Base-by-base conservation (phyloP, 2,113 vertebrate genomes). In the Seriola aureovittata region DNA sequence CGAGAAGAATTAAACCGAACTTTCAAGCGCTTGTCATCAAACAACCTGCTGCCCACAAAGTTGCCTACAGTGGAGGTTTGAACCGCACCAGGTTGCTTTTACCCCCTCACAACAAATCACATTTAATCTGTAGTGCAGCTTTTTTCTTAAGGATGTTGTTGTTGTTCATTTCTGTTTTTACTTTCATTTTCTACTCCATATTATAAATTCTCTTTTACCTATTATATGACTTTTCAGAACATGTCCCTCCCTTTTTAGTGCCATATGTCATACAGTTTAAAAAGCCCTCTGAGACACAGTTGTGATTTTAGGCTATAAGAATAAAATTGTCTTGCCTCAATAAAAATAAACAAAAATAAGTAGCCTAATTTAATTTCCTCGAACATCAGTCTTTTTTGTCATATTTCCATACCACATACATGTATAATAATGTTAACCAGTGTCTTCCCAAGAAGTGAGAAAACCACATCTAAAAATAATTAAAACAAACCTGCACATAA, bases 11-110 rank as follows among this genome's bases (percentile, higher is more conserved):
- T 55, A n/a, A 5, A 50, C 74, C 54, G 34, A 80, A 71, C 60
- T 58, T 82, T 81, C 42, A 60, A 19, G 32, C 59, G 70, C 64
- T 52, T 16, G 29, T 44, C 60, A 62, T 59, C 23, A 69, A 36
- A 34, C 67, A 67, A 14, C 66, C 2, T 69, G 16, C 34, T 69
- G 17, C 29, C 48, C 21, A 44, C 10, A n/a, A 16, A 23, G 11
- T 9, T 48, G 40, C 6, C 46, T 69, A 50, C 58, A 42, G 58
- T 32, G 46, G 14, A 25, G 36, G 13, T 58, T 71, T 42, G 38
- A 54, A 50, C 38, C 38, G 9, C 23, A 23, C n/a, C 19, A 38
- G 10, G 32, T 38, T 10, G 40, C 29, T 29, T 42, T 42, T 42
- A 42, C 40, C 8, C 40, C 40, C 40, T 42, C 40, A 42, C 10